Evolutionary conservation across 2,888 invertebrate species (phyloP), one percentile per base, ranked within the genome.

Genomic region (Tipula unca): DNA sequence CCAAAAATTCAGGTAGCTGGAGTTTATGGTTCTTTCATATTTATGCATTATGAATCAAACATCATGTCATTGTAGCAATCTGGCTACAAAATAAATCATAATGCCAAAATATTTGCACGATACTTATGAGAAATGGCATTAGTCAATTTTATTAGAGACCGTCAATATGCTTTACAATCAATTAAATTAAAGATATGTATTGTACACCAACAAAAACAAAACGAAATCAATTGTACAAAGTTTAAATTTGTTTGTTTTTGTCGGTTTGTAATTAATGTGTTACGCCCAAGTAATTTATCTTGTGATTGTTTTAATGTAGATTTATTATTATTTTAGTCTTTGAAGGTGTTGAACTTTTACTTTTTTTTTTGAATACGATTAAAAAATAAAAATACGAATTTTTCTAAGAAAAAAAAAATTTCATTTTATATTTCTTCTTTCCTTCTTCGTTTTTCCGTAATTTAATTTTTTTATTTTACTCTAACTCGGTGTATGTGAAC

Each of bases 291-390:
- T 83, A 83, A 83, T 83, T 83, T 83, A 83, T 83, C 83, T 83
- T 83, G 83, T 83, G 83, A 83, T 83, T 83, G 83, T 83, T 83
- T 69, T 83, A 83, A 83, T 83, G 83, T 83, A 83, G 83, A 83
- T 83, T 83, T 83, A 83, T 83, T 83, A 83, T 29, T 83, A 83
- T 83, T 83, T 32, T 83, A 83, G 17, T 32, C 32, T 32, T 29
- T 83, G 17, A 83, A 83, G 83, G 83, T 83, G 83, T 83, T 83
- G 35, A 83, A 83, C 29, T 83, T 83, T 82, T 32, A n/a, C 29
- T 32, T 35, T 48, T 48, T 39, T 39, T 48, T 48, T 48, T 48
- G n/a, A 82, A 82, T 54, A 17, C 48, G 48, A 54, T 17, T 2
- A 39, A 13, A 39, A 39, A 32, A 6, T 5, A 17, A 17, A 54